phyloP scores from a whole-genome alignment of 2,113 vertebrate species.

The Hyla sarda region DNA sequence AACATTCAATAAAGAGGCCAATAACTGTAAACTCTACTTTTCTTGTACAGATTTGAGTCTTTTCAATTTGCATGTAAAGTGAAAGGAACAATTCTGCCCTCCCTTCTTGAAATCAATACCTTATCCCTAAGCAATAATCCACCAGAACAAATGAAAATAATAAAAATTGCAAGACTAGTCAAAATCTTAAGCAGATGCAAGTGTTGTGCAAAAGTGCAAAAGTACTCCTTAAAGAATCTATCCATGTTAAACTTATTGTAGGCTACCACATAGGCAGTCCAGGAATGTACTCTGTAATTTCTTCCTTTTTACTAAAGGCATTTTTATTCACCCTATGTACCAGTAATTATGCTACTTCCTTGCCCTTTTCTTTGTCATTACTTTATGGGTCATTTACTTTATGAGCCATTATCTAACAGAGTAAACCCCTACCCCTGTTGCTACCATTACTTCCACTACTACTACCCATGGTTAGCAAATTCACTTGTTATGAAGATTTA shows the following conservation, averaged over 20 bases:
- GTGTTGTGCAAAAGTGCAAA: too few relatives aligned
- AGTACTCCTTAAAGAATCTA: too few relatives aligned
- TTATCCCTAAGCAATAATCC: too few relatives aligned
- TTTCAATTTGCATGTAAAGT: too few relatives aligned
- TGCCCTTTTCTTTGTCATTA: not conserved
- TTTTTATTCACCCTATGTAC: not conserved
- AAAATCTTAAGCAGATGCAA: too few relatives aligned
- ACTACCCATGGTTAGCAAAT: not conserved
- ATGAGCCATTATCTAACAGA: not conserved
- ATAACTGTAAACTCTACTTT: too few relatives aligned
- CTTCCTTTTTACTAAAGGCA: not conserved
- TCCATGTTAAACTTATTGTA: not conserved
- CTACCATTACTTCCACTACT: not conserved
- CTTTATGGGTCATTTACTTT: not conserved
- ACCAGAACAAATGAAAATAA: too few relatives aligned
- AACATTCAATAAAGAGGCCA: too few relatives aligned
- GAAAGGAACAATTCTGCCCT: too few relatives aligned
- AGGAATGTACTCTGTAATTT: not conserved
- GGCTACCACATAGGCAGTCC: not conserved
- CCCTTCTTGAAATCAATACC: too few relatives aligned
- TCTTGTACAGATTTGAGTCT: too few relatives aligned
- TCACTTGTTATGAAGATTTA: conserved; percentile 1
- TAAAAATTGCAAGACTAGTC: too few relatives aligned
- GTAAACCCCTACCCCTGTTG: not conserved
- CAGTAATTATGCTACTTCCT: not conserved